phyloP scores from a whole-genome alignment of 2,797 vertebrate species.

The Melanotaenia nigrans region DNA sequence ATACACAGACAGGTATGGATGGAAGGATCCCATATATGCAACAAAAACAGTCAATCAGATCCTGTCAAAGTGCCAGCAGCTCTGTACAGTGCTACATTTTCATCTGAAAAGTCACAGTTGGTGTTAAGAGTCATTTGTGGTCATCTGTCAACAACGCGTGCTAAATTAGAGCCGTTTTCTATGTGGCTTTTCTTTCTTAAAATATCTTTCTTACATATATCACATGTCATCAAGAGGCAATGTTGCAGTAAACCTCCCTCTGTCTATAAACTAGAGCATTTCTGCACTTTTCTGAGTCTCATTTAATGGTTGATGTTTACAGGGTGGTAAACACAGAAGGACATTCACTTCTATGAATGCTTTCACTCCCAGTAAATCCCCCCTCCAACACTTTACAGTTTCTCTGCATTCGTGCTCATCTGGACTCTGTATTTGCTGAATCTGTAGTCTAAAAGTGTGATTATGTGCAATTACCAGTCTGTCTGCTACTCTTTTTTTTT shows the following conservation, averaged over 20 bases:
- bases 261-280: slow-evolving; percentile 18
- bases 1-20: neutral
- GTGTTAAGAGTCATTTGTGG: neutral
- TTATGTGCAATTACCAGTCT: slow-evolving; percentile 47
- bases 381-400: neutral
- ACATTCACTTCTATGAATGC: slow-evolving; percentile 5
- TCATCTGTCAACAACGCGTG: slow-evolving; percentile 1
- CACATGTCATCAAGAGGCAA: slow-evolving; percentile 8
- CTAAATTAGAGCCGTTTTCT: neutral
- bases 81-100: neutral
- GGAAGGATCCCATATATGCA: neutral
- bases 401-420: neutral
- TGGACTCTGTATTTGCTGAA: slow-evolving; percentile 1
- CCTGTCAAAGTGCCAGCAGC: neutral
- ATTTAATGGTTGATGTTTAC: slow-evolving; percentile 34
- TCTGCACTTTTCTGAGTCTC: slow-evolving; percentile 14
- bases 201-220: neutral
- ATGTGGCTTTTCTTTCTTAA: neutral
- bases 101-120: neutral
- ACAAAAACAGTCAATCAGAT: neutral
- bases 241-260: slow-evolving; percentile 28
- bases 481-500: slow-evolving; percentile 11
- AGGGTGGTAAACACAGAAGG: slow-evolving; percentile 27
- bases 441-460: slow-evolving; percentile 27
- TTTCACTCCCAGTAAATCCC: neutral